Evolutionary conservation across 1,140 invertebrate species (phyloP), one percentile per base, ranked within the genome.

Genomic region (Drosophila gunungcola): DNA sequence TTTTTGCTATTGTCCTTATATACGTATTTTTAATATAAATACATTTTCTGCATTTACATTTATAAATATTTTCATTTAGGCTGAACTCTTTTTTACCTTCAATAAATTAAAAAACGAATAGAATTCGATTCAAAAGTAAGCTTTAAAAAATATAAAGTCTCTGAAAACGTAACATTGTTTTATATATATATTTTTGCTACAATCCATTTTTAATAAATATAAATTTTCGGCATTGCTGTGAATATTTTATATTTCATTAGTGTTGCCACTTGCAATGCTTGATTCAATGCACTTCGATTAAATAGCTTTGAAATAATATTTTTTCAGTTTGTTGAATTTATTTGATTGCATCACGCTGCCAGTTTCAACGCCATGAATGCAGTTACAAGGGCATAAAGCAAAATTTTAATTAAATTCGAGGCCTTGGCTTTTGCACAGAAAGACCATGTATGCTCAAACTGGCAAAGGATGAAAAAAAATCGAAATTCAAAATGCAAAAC

Each of bases 341-440:
- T 49, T 36, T 36, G 21, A 64, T 61, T 45, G 41, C n/a, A 45
- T 12, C 54, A 60, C 25, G 1, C 9, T 16, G 11, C 9, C 38
- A n/a, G 42, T 36, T 43, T 21, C 60, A 63, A 25, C 0, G 25
- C 12, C n/a, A 42, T 52, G 11, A 39, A 29, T 42, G 32, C 6
- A 5, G 9, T 10, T 27, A 16, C 36, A 36, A 16, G n/a, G 38
- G 64, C 64, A 43, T 36, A 70, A 70, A 49, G 21, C 42, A 57
- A 70, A 70, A 56, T 49, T 70, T 69, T 57, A 70, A 70, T 70
- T 70, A 70, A 70, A 70, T 49, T 70, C 45, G 51, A 70, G 21
- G 64, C 68, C 34, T 43, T 56, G 34, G 25, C 2, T 29, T 3
- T 29, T 16, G 3, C 7, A 46, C 34, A 38, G 42, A 63, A 63